Percentiles rank a stretch among this genome's conserved stretches.
These are phyloP conservation scores for Mormyrus hasselquistii DNA, from an alignment of 2,797 vertebrate genomes.

Conservation along the genomic window DNA sequence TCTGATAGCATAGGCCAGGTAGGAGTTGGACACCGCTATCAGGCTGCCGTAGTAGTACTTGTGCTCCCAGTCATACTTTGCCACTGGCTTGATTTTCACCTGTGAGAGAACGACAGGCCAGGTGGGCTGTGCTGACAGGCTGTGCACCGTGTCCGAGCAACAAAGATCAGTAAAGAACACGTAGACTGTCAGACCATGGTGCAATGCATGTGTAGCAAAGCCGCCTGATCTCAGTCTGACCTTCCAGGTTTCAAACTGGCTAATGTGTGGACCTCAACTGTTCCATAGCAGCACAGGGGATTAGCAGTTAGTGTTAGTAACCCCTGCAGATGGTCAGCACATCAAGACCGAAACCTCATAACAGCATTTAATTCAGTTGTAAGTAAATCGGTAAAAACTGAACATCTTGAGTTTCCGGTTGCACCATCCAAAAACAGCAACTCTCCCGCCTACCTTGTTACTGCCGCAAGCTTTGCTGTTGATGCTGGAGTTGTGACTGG, in stretches of 20 bases:
- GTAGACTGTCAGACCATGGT: not conserved
- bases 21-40: slow-evolving; percentile 93
- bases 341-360: not conserved
- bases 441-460: slow-evolving; percentile 75
- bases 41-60: slow-evolving; percentile 96
- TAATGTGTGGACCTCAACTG: not conserved
- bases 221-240: not conserved
- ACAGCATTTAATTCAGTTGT: not conserved
- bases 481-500: slow-evolving; percentile 93
- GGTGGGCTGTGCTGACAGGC: not conserved
- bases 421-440: not conserved
- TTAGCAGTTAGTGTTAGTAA: not conserved
- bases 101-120: slow-evolving; percentile 44
- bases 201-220: not conserved
- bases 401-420: not conserved
- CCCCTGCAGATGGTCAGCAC: not conserved
- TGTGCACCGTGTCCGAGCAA: not conserved
- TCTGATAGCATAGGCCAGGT: slow-evolving; percentile 92
- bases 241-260: not conserved
- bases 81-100: slow-evolving; percentile 98
- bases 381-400: too few species aligned
- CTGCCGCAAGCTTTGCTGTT: slow-evolving; percentile 92
- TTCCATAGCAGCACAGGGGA: not conserved
- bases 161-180: not conserved
- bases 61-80: slow-evolving; percentile 98